Evolutionary conservation across 2,888 invertebrate species (phyloP).

Genomic region (Pteria penguin): DNA sequence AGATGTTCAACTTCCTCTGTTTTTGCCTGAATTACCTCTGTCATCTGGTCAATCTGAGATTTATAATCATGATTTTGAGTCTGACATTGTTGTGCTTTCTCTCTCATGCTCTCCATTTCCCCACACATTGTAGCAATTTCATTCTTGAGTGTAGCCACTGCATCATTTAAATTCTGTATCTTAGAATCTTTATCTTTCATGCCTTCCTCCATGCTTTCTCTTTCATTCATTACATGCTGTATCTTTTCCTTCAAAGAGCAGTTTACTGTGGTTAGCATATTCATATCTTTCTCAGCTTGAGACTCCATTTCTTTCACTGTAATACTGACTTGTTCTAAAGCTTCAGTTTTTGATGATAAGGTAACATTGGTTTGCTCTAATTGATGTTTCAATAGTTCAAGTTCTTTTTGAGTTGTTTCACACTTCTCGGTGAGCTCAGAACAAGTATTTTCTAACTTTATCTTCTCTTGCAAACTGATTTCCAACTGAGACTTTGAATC

Average conservation of each 20-base stretch:
- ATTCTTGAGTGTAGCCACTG: conserved; percentile 46
- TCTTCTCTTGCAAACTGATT: conserved; percentile 22
- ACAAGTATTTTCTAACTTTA: conserved; percentile 22
- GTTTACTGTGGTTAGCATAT: not conserved
- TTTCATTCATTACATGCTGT: conserved; percentile 17
- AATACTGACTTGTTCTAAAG: conserved; percentile 17
- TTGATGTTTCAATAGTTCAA: not conserved
- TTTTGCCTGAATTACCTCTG: not conserved
- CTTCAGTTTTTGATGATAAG: conserved; percentile 9
- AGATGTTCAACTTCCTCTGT: not conserved
- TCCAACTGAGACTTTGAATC: conserved; percentile 25
- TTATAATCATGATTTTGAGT: not conserved
- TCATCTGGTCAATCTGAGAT: not conserved
- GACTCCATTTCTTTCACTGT: conserved; percentile 13
- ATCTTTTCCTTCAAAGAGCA: conserved; percentile 15
- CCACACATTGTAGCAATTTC: conserved; percentile 39
- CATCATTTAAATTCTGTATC: conserved; percentile 24
- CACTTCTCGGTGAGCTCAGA: conserved; percentile 18
- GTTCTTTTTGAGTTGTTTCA: conserved; percentile 15
- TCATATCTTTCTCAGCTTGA: not conserved
- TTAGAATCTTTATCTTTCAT: not conserved
- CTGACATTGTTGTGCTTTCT: not conserved
- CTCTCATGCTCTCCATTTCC: conserved; percentile 3
- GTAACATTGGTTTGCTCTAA: conserved; percentile 33
- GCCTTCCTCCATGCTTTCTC: conserved; percentile 13